Base-by-base conservation (phyloP, 2,797 vertebrate genomes). In the Rhynchonycteris naso region DNA sequence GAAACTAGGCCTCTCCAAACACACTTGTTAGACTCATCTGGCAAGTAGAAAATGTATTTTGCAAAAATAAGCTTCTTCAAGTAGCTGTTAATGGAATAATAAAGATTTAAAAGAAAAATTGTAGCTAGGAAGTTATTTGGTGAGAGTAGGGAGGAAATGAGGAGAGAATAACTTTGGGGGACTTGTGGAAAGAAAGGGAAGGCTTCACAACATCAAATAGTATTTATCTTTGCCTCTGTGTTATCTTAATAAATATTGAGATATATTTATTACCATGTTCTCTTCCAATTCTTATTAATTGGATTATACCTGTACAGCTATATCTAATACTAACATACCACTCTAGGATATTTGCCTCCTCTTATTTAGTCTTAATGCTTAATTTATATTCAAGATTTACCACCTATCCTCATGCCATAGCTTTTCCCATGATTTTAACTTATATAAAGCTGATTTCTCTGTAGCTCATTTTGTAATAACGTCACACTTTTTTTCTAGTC, bases 1-100 rank as follows among this genome's bases (percentile, higher is more conserved):
- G 94, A 91, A 94, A 86, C 94, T 52, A 86, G 94, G 98, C 98
- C 98, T 98, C 97, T 98, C 98, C 94, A 95, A 98, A 98, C 98
- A 98, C 97, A 98, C 98, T 98, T 98, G 98, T 98, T 98, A 98
- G 98, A 98, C 98, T 98, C 97, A 98, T 98, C 98, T 97, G 98
- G 98, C 98, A 98, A 98, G 97, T 98, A 97, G 95, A 98, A 98
- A 99, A 98, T 97, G 95, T 97, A 98, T 98, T 98, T 98, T 98
- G 98, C 98, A 98, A 99, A 98, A 98, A 92, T 66, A 98, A 99
- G 98, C 93, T 97, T 98, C 97, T 98, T 98, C 98, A 98, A 98
- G 98, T 98, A 97, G 97, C 88, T 92, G 96, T 96, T 91, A 94
- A 83, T 93, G 97, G 80, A 97, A 96, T 56, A 61, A 52, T 21